These are phyloP conservation scores for Oreocharis arfaki DNA, from an alignment of 2,113 vertebrate genomes.

Conservation along the genomic window DNA sequence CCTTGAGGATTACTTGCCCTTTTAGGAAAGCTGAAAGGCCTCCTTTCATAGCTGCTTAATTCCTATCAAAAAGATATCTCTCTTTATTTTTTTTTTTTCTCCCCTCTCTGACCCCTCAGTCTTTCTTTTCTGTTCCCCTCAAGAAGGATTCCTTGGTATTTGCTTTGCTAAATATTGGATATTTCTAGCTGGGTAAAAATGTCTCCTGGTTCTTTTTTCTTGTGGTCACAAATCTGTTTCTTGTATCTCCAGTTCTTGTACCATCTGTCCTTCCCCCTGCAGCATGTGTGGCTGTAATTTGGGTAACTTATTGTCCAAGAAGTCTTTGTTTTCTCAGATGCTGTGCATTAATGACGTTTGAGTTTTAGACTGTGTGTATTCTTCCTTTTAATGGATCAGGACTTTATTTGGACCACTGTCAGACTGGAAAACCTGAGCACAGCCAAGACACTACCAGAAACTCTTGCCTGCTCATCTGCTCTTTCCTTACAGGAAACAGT, in stretches of 20 bases:
- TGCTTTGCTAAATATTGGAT: slow-evolving; percentile 31
- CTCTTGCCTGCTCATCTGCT: background rate
- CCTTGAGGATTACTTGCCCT: background rate
- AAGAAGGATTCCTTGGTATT: slow-evolving; percentile 13
- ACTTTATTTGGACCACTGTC: background rate
- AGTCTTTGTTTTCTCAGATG: slow-evolving; percentile 53
- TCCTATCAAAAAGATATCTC: background rate
- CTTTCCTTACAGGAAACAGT: background rate
- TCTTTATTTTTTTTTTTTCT: background rate
- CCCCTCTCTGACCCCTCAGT: background rate
- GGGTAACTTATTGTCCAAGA: slow-evolving; percentile 63
- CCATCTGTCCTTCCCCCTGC: slow-evolving; percentile 57
- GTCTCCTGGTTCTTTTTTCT: slow-evolving; percentile 52
- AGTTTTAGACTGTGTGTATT: background rate
- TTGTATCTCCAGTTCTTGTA: slow-evolving; percentile 59
- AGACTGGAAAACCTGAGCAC: background rate
- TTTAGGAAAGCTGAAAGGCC: slow-evolving; percentile 7
- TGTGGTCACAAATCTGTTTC: slow-evolving; percentile 66
- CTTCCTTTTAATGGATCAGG: background rate
- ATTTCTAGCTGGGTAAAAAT: slow-evolving; percentile 55
- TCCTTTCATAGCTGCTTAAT: slow-evolving; percentile 7
- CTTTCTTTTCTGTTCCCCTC: background rate
- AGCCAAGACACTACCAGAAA: background rate
- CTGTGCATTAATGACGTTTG: background rate
- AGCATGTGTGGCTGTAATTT: slow-evolving; percentile 63